Conservation (phyloP, 2,888 invertebrate species). For the Meteorus colon region DNA sequence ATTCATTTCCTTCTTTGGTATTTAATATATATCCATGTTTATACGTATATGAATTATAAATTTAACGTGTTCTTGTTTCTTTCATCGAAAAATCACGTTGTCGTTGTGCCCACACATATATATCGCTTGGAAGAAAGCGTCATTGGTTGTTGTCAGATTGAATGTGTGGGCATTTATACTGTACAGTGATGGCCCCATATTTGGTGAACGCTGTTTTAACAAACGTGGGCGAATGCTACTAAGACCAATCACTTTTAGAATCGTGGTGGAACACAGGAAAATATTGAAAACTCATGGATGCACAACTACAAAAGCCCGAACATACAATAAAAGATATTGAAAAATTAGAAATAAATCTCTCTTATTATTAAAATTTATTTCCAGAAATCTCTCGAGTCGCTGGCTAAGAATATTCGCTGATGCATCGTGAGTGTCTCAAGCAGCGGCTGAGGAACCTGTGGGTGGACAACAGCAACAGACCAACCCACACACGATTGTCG, state of each 20-base stretch:
- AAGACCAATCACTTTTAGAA: constrained; percentile 18
- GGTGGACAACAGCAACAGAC: background rate
- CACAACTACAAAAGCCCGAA: background rate
- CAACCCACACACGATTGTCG: background rate
- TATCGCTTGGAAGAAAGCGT: constrained; percentile 37
- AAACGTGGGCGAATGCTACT: constrained; percentile 62
- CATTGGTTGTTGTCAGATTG: constrained; percentile 30
- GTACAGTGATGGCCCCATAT: constrained; percentile 54
- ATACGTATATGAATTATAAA: background rate
- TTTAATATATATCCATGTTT: background rate
- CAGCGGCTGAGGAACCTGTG: background rate
- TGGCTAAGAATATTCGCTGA: constrained; percentile 14
- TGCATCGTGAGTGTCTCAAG: background rate
- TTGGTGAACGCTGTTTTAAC: constrained; percentile 63
- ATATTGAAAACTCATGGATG: constrained; percentile 6
- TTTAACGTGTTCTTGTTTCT: constrained; percentile 9
- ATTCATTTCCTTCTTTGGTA: background rate
- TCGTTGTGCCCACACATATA: background rate
- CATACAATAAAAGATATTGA: background rate
- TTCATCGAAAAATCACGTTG: constrained; percentile 9
- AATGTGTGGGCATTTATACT: constrained; percentile 25
- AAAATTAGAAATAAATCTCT: background rate
- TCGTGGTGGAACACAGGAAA: background rate
- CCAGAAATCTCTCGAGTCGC: background rate
- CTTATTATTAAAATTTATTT: background rate